A percentile compares a stretch with the other conserved stretches of the same genome.
These are phyloP conservation scores for Ophiothrix spiculata DNA, from an alignment of 35 echinoderm and acorn worm genomes.

Conservation along the genomic window DNA sequence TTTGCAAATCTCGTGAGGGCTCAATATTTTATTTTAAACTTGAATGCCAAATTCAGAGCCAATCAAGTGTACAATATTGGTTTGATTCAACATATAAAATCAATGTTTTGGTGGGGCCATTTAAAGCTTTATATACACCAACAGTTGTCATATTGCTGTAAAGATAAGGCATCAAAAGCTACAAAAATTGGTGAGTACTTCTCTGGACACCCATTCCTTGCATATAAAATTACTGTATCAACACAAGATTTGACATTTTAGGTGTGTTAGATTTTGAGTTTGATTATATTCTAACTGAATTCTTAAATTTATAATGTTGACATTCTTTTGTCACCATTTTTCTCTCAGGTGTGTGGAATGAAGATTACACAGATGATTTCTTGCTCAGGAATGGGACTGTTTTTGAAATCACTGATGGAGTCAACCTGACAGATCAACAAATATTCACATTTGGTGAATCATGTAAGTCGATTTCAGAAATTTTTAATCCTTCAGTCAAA, in stretches of 20 bases:
- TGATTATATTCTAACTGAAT: not conserved
- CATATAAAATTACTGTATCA: not conserved
- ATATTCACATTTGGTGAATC: slow-evolving; percentile 51
- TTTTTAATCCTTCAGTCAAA: not conserved
- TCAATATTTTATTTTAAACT: too few relatives aligned
- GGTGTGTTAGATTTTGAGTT: not conserved
- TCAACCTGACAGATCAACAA: slow-evolving; percentile 41
- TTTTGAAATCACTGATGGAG: not conserved
- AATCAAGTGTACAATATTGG: too few relatives aligned
- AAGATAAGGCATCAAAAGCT: not conserved
- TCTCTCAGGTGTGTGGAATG: slow-evolving; percentile 62
- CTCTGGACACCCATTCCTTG: not conserved
- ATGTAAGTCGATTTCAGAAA: slow-evolving; percentile 24
- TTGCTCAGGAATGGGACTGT: slow-evolving; percentile 33
- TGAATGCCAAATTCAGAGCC: too few relatives aligned
- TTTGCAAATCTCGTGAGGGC: too few relatives aligned
- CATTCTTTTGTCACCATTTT: not conserved
- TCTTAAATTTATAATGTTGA: not conserved
- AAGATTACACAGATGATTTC: slow-evolving; percentile 55
- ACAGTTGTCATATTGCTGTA: too few relatives aligned
- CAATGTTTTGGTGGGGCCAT: too few relatives aligned
- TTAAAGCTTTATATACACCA: too few relatives aligned
- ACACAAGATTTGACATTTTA: not conserved
- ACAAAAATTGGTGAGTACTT: not conserved
- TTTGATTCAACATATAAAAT: too few relatives aligned